Percentiles rank a stretch among this genome's conserved stretches.
These are phyloP conservation scores for Alloscopus bannaensis DNA, from an alignment of 2,888 invertebrate genomes.

Conservation along the genomic window DNA sequence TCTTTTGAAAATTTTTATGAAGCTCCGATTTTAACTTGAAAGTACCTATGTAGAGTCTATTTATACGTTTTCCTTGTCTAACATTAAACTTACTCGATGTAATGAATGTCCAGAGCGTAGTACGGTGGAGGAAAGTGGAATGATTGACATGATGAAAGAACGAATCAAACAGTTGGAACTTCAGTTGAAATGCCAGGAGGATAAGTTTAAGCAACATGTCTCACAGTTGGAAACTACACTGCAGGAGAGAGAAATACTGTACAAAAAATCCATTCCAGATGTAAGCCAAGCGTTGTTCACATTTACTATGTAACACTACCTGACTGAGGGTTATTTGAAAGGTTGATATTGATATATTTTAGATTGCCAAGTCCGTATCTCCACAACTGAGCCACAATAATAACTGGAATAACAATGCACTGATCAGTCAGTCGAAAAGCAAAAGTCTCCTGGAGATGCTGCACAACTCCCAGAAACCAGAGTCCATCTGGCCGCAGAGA, in stretches of 20 bases:
- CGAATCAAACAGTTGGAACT: constrained; percentile 75
- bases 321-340: too few relatives aligned
- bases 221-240: constrained; percentile 75
- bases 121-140: constrained; percentile 66
- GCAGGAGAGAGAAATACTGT: constrained; percentile 77
- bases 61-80: not conserved
- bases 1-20: constrained; percentile 24
- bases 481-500: constrained; percentile 64
- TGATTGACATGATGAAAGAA: constrained; percentile 65
- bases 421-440: constrained; percentile 50
- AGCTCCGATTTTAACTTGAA: not conserved
- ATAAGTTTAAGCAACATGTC: constrained; percentile 60
- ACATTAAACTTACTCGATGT: not conserved
- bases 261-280: constrained; percentile 74
- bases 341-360: too few relatives aligned
- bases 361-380: constrained; percentile 52
- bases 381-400: constrained; percentile 52
- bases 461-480: constrained; percentile 56
- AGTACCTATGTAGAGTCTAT: too few relatives aligned
- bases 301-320: too few relatives aligned
- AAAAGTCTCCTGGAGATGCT: constrained; percentile 67
- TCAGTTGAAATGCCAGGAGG: constrained; percentile 67
- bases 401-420: constrained; percentile 47
- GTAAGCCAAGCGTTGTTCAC: constrained; percentile 30
- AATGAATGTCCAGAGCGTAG: constrained; percentile 54